Conservation (phyloP, 1,140 invertebrate genomes). For the Nephotettix cincticeps region DNA sequence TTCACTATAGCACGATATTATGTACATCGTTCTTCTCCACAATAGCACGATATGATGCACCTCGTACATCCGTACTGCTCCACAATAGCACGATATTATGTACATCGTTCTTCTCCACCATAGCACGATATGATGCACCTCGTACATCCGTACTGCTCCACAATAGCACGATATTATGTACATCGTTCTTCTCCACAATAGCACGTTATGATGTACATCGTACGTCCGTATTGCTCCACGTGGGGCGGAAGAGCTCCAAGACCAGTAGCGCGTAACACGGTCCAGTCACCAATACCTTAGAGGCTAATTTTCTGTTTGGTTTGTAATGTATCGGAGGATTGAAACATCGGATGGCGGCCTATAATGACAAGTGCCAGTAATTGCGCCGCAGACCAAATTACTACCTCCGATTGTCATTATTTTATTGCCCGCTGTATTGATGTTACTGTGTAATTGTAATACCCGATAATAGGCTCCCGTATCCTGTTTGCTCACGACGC, state of each 20-base stretch:
- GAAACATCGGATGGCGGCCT: constrained; percentile 5
- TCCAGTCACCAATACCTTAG: neutral
- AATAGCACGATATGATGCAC: no score
- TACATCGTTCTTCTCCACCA: no score
- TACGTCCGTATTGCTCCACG: no score
- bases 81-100: no score
- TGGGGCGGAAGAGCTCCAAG: neutral
- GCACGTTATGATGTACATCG: no score
- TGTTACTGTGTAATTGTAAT: constrained; percentile 21
- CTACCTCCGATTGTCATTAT: constrained; percentile 18
- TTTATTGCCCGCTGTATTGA: constrained; percentile 2
- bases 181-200: no score
- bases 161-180: no score
- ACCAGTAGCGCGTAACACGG: constrained; percentile 15
- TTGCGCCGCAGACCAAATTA: neutral
- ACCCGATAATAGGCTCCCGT: constrained; percentile 15
- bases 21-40: no score
- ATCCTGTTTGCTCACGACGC: constrained; percentile 17
- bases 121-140: no score
- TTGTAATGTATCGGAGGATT: constrained; percentile 22
- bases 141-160: no score
- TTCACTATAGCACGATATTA: no score
- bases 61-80: no score
- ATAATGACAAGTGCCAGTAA: constrained; percentile 7
- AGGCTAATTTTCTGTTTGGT: constrained; percentile 20